These are phyloP conservation scores for Apostichopus leukothele DNA, from an alignment of 53 echinoderm and acorn worm genomes.

Conservation along the genomic window DNA sequence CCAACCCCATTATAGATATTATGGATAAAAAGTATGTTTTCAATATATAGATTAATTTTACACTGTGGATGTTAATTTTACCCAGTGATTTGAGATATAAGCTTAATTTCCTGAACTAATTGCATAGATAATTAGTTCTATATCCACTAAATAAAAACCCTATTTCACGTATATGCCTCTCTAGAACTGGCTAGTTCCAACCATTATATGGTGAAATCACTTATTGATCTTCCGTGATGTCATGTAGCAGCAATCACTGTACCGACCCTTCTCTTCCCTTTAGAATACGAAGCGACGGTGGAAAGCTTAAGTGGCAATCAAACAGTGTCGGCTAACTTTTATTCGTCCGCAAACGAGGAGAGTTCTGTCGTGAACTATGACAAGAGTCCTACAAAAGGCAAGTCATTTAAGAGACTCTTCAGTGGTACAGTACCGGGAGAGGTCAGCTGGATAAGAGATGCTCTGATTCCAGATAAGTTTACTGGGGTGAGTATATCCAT, in stretches of 20 bases:
- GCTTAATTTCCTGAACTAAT: no score
- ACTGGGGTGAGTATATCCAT: conserved; percentile 17
- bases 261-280: not conserved
- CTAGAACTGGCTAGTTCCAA: no score
- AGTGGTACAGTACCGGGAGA: conserved; percentile 36
- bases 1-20: no score
- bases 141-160: no score
- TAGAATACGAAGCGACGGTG: conserved; percentile 31
- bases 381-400: conserved; percentile 38
- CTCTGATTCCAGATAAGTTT: conserved; percentile 17
- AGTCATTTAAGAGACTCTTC: conserved; percentile 16
- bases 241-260: not conserved
- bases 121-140: no score
- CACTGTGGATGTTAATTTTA: no score
- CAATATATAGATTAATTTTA: no score
- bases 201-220: no score
- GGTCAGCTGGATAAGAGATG: conserved; percentile 42
- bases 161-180: no score
- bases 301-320: conserved; percentile 44
- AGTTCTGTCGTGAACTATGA: conserved; percentile 20
- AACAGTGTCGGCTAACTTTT: conserved; percentile 26
- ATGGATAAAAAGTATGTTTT: no score
- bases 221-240: no score
- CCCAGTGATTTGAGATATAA: no score
- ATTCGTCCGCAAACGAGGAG: conserved; percentile 6